phyloP scores from a whole-genome alignment of 2,113 vertebrate genomes.

The Pygoscelis antarcticus region DNA sequence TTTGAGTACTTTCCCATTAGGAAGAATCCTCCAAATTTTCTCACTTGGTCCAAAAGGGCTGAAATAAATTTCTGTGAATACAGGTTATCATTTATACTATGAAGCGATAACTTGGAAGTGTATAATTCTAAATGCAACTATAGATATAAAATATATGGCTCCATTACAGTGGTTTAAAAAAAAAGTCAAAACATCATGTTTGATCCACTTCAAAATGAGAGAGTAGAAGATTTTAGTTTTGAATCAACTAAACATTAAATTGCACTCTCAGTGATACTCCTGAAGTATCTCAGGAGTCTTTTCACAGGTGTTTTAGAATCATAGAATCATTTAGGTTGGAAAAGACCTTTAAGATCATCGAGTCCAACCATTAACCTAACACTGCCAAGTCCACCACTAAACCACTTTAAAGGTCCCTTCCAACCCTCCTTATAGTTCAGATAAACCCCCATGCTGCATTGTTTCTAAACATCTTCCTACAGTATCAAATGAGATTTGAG shows the following conservation, averaged over 20 bases:
- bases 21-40: background rate
- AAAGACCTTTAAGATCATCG: too few species aligned
- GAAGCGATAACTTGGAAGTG: background rate
- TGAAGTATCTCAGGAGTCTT: background rate
- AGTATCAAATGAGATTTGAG: background rate
- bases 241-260: background rate
- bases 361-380: background rate
- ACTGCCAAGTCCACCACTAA: background rate
- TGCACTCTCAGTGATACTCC: too few species aligned
- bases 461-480: background rate
- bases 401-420: background rate
- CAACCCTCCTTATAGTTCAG: background rate
- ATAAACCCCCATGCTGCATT: fast-evolving
- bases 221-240: background rate
- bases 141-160: background rate
- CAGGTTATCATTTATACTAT: background rate
- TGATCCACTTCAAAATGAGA: background rate
- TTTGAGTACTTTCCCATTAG: background rate
- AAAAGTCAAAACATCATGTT: background rate
- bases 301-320: too few species aligned
- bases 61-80: background rate
- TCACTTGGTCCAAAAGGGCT: background rate
- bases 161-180: background rate
- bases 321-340: too few species aligned
- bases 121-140: background rate